phyloP scores from a whole-genome alignment of 1,140 invertebrate genomes.

The Colletes gigas region DNA sequence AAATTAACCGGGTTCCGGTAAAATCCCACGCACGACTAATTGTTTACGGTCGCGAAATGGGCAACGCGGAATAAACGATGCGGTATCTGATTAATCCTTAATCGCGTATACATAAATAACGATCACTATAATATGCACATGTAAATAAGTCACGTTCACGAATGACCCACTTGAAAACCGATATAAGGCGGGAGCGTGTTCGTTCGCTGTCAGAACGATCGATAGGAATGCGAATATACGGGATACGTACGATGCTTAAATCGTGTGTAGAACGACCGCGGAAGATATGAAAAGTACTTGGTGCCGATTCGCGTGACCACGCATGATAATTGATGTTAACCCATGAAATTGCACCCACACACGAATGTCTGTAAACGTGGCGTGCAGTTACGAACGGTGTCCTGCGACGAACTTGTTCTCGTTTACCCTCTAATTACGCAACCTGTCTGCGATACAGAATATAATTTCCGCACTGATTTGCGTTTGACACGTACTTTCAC shows the following conservation, averaged over 20 bases:
- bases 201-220: conserved; percentile 38
- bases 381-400: not conserved
- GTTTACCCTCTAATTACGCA: not conserved
- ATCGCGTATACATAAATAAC: conserved; percentile 43
- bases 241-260: conserved; percentile 42
- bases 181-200: conserved; percentile 39
- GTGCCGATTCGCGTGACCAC: conserved; percentile 54
- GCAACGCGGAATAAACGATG: conserved; percentile 9
- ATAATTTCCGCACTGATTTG: conserved; percentile 11
- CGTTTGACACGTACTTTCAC: not conserved
- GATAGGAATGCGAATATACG: conserved; percentile 43
- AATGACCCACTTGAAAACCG: conserved; percentile 49
- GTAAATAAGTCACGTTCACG: conserved; percentile 47
- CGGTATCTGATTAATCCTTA: conserved; percentile 26
- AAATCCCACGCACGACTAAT: conserved; percentile 20
- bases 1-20: not conserved
- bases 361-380: not conserved
- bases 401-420: not conserved
- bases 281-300: conserved; percentile 33
- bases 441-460: not conserved
- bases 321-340: conserved; percentile 54
- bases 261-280: conserved; percentile 34
- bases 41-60: not conserved
- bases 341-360: conserved; percentile 4
- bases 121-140: conserved; percentile 41